phyloP scores from a whole-genome alignment of 2,797 vertebrate species.

The Threskiornis aethiopicus region DNA sequence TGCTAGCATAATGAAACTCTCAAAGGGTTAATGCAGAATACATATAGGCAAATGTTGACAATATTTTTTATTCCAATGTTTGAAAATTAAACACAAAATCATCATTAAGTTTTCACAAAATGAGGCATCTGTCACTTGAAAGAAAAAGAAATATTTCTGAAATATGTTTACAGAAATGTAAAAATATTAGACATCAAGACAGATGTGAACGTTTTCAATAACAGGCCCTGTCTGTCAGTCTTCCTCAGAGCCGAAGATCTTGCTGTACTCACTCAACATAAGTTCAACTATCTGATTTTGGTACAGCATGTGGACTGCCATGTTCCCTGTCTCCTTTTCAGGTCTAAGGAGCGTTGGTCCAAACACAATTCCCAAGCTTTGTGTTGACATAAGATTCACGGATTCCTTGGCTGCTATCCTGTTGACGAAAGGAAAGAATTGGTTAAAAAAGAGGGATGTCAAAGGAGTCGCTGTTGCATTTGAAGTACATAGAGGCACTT shows the following conservation, averaged over 20 bases:
- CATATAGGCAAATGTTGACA: constrained; percentile 82
- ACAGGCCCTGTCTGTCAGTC: constrained; percentile 79
- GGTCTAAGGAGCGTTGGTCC: constrained; percentile 93
- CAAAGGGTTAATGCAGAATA: constrained; percentile 77
- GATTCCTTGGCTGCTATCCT: constrained; percentile 86
- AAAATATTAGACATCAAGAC: constrained; percentile 83
- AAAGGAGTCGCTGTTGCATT: constrained; percentile 37
- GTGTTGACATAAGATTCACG: constrained; percentile 92
- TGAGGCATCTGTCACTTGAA: constrained; percentile 82
- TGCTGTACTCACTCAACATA: constrained; percentile 84
- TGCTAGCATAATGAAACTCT: constrained; percentile 49
- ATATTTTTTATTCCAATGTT: constrained; percentile 82
- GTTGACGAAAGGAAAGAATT: constrained; percentile 55
- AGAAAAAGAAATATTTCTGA: constrained; percentile 81
- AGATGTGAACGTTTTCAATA: constrained; percentile 79
- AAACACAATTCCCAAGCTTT: constrained; percentile 93
- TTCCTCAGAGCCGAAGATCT: constrained; percentile 84
- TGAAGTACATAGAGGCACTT: not conserved
- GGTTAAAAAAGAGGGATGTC: constrained; percentile 47
- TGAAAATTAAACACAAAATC: constrained; percentile 80
- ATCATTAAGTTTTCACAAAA: constrained; percentile 80
- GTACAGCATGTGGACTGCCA: constrained; percentile 93
- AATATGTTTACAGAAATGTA: constrained; percentile 85
- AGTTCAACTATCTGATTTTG: constrained; percentile 95
- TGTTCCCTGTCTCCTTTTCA: constrained; percentile 86